Base-by-base conservation (phyloP, 2,113 vertebrate genomes). In the Phylloscopus trochilus region DNA sequence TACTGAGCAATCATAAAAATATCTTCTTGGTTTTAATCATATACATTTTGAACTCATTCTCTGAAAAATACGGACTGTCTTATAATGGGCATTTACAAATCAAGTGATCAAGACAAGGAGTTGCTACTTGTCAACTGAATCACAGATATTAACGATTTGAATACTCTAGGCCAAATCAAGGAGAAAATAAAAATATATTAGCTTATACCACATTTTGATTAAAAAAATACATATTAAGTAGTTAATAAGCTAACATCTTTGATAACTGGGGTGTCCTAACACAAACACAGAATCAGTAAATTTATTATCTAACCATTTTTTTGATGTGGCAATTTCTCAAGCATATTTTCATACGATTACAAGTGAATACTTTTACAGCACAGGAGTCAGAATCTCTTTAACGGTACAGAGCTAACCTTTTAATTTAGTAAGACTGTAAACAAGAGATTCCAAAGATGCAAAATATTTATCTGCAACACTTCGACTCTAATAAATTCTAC, bases 91-190 rank as follows among this genome's bases (percentile, higher is more conserved):
- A 0, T 89, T 87, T 69, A 87, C 33, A 89, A 70, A 81, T 20
- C 46, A 92, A 74, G 35, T 1, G 0, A 67, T 49, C 30, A 70
- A 89, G 39, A 58, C 30, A 87, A 70, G 51, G 85, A 82, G 67
- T 30, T 92, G 52, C 44, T 72, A 80, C 22, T 52, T 80, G 41
- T 52, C 72, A 91, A 53, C 6, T 51, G 28, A 86, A 68, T 64
- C 35, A 91, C 5, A 75, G 28, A 24, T 21, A 78, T 62, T 60
- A 72, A 52, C 58, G 74, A 52, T 13, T 35, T 46, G 44, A 87
- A 88, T 68, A 59, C 9, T 60, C 58, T 51, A 64, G 37, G 85
- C 67, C 91, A 94, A 96, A 93, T 94, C 43, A 63, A 70, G 89
- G 41, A 49, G 35, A 82, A 83, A 87, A 67, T 55, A 79, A 49